phyloP scores from a whole-genome alignment of 2,888 invertebrate genomes.

The Litoditis marina region DNA sequence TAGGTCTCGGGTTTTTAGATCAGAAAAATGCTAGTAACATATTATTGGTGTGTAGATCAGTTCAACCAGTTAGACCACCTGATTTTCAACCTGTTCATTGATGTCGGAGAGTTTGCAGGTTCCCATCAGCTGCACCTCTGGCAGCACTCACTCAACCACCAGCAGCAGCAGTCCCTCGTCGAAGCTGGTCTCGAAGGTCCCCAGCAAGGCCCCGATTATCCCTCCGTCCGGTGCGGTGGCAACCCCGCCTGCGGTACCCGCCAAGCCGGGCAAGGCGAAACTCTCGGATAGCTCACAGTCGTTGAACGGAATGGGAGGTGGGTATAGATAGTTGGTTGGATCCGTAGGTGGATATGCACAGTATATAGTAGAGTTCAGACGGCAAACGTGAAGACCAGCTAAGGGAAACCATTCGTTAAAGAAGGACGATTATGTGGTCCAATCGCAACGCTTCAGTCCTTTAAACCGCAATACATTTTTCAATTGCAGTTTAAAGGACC shows the following conservation, averaged over 20 bases:
- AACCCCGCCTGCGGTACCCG: conserved; percentile 33
- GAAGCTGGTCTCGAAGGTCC: neutral
- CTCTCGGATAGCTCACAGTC: conserved; percentile 9
- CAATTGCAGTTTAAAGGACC: too few species aligned
- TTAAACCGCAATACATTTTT: too few species aligned
- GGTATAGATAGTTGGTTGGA: too few species aligned
- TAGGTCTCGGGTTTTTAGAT: neutral
- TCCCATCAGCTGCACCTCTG: conserved; percentile 5
- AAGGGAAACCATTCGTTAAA: too few species aligned
- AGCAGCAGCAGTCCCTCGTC: neutral
- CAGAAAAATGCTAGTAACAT: too few species aligned
- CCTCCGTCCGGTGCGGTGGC: conserved; percentile 8
- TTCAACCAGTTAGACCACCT: too few species aligned
- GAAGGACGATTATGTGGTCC: too few species aligned
- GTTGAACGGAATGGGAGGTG: neutral
- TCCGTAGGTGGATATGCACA: too few species aligned
- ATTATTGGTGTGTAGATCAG: too few species aligned
- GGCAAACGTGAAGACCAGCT: too few species aligned
- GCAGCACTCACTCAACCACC: neutral
- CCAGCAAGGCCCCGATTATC: conserved; percentile 7
- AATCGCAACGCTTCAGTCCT: too few species aligned
- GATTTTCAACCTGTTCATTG: neutral
- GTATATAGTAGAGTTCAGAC: too few species aligned
- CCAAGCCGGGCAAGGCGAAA: conserved; percentile 34
- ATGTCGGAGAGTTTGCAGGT: conserved; percentile 6